phyloP scores from a whole-genome alignment of 2,113 vertebrate species.

The Lagopus leucura region DNA sequence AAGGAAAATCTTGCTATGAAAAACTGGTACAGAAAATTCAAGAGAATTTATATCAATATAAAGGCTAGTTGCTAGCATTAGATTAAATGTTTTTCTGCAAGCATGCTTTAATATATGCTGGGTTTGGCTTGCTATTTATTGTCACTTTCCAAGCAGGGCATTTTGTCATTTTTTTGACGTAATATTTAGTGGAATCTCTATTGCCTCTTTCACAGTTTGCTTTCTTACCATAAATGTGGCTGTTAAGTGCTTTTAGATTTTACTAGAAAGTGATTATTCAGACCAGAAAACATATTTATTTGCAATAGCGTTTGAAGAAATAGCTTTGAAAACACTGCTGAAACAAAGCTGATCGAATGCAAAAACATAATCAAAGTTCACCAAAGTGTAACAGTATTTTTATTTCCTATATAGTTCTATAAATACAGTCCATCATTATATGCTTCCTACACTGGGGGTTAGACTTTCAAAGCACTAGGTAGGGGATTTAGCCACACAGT shows the following conservation, averaged over 20 bases:
- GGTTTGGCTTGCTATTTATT: neutral
- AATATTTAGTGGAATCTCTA: neutral
- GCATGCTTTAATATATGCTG: fast-evolving
- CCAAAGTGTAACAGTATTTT: neutral
- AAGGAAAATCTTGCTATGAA: neutral
- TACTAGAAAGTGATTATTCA: neutral
- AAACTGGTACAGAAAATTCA: neutral
- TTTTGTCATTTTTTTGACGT: neutral
- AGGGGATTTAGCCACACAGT: conserved; percentile 31
- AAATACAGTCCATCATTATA: neutral
- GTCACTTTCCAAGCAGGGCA: neutral
- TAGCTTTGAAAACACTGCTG: neutral
- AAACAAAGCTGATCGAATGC: neutral
- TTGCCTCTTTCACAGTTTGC: neutral
- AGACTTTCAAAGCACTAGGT: neutral
- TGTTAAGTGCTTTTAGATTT: neutral
- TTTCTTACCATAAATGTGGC: neutral
- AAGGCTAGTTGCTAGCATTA: neutral
- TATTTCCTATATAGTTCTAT: neutral
- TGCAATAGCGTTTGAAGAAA: neutral
- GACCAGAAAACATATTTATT: conserved; percentile 7
- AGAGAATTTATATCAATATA: neutral
- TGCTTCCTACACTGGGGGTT: neutral
- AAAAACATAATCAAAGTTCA: neutral
- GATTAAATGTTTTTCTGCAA: neutral